Conservation (phyloP, 2,888 invertebrate genomes). For the Rhyacophila evoluta region DNA sequence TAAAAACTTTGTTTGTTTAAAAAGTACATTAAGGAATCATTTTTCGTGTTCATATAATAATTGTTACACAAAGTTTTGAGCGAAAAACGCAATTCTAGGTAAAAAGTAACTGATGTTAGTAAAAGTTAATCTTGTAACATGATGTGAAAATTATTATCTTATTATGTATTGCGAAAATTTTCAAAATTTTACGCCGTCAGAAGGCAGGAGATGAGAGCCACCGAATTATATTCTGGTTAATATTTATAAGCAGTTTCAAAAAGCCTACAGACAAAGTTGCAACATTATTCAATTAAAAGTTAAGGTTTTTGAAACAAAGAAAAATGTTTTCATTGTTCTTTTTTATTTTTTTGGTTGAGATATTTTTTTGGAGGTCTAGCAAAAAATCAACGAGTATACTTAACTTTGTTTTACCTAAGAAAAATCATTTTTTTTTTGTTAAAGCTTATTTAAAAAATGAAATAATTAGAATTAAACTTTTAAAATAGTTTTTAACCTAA, state of each 20-base stretch:
- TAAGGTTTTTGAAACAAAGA: conserved; percentile 25
- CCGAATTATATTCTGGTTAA: background rate
- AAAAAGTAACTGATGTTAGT: background rate
- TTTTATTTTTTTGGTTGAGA: background rate
- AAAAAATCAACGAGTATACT: background rate
- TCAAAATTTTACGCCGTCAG: background rate
- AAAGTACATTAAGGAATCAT: background rate
- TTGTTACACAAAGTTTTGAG: background rate
- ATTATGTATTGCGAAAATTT: background rate
- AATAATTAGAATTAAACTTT: no score
- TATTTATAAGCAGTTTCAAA: conserved; percentile 16
- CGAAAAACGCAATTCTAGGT: background rate
- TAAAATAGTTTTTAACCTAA: no score
- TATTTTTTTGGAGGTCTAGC: background rate
- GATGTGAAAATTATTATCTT: conserved; percentile 20
- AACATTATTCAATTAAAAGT: conserved; percentile 46
- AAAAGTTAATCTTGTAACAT: background rate
- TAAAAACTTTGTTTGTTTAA: background rate
- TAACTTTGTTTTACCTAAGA: background rate
- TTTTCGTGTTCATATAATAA: background rate
- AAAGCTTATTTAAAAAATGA: no score
- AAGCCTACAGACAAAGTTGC: conserved; percentile 41
- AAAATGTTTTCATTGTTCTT: conserved; percentile 39
- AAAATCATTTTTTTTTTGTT: no score
- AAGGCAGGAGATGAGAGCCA: conserved; percentile 5